Conservation (phyloP, 2,888 invertebrate species). For the Clostera curtula region DNA sequence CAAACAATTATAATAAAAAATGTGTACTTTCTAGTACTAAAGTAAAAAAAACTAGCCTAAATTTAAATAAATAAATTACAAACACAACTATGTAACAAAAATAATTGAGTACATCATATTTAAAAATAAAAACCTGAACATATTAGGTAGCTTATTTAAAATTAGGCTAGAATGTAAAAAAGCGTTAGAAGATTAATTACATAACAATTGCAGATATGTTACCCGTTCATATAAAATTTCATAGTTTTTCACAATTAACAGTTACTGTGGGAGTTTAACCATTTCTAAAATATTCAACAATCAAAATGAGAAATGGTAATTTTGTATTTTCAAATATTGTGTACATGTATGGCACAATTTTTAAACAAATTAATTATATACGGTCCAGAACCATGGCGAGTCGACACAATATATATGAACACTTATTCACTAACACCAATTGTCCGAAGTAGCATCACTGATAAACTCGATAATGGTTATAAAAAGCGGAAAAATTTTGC, state of each 20-base stretch:
- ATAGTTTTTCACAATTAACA: too few relatives aligned
- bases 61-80: constrained; percentile 15
- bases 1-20: constrained; percentile 31
- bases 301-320: constrained; percentile 54
- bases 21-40: constrained; percentile 20
- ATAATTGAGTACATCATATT: constrained; percentile 8
- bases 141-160: constrained; percentile 15
- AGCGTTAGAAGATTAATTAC: constrained; percentile 31
- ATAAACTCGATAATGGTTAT: constrained; percentile 18
- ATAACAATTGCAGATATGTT: too few relatives aligned
- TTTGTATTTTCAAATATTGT: constrained; percentile 33
- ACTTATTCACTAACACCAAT: constrained; percentile 25
- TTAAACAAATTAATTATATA: constrained; percentile 5
- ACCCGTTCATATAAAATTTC: too few relatives aligned
- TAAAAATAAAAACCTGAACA: constrained; percentile 7
- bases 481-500: constrained; percentile 19
- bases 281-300: too few relatives aligned
- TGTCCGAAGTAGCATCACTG: constrained; percentile 23
- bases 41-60: constrained; percentile 18
- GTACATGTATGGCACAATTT: constrained; percentile 26
- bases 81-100: constrained; percentile 9
- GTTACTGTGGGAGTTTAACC: too few relatives aligned
- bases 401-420: constrained; percentile 15
- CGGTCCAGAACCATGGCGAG: constrained; percentile 25
- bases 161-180: constrained; percentile 22